phyloP scores from a whole-genome alignment of 2,888 invertebrate genomes.

The Ectemnius lituratus region DNA sequence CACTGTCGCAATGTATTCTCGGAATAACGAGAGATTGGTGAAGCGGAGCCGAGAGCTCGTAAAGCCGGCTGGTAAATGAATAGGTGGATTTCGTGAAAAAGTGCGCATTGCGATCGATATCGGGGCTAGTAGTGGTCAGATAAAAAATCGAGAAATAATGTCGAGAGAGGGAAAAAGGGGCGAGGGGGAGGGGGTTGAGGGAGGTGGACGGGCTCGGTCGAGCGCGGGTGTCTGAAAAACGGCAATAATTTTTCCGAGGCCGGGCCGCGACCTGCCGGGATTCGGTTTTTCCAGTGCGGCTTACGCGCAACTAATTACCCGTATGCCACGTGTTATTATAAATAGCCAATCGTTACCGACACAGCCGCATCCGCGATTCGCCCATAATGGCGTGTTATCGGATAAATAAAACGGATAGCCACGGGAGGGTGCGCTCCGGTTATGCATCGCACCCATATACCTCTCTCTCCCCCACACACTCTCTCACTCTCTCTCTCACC shows the following conservation, averaged over 20 bases:
- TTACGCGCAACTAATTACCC: conserved; percentile 76
- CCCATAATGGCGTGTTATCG: conserved; percentile 77
- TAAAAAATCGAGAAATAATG: conserved; percentile 8
- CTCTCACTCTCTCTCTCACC: conserved; percentile 44
- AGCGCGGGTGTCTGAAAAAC: conserved; percentile 55
- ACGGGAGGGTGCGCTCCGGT: conserved; percentile 74
- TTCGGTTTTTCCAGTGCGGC: conserved; percentile 67
- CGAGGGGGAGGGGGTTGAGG: background rate
- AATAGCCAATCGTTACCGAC: conserved; percentile 77
- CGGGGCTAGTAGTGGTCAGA: conserved; percentile 7
- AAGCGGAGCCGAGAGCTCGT: too few species aligned
- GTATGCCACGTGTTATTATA: conserved; percentile 77
- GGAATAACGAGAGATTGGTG: too few species aligned
- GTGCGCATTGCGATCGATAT: conserved; percentile 1
- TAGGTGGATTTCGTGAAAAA: conserved; percentile 1
- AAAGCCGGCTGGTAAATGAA: background rate
- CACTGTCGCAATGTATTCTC: background rate
- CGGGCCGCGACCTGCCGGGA: conserved; percentile 43
- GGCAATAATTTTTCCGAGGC: conserved; percentile 59
- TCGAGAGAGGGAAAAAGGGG: background rate
- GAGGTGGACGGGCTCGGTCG: conserved; percentile 14
- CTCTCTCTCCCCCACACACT: conserved; percentile 20
- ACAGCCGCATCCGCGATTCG: conserved; percentile 73
- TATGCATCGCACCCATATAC: conserved; percentile 71
- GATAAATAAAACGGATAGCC: conserved; percentile 77